These are phyloP conservation scores for Xestia xanthographa DNA, from an alignment of 2,888 invertebrate species.

Conservation along the genomic window DNA sequence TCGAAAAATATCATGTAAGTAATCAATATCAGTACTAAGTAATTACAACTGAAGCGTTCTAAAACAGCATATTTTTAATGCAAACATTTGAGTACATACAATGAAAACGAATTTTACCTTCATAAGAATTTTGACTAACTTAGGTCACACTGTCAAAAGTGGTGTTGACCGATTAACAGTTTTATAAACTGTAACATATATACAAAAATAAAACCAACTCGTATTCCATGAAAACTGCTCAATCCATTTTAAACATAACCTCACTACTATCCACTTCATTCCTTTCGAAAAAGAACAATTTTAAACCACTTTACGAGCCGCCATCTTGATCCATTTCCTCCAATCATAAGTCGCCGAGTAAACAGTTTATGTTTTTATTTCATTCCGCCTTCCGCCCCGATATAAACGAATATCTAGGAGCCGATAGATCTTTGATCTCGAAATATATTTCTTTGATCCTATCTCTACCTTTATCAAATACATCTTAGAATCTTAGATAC, in stretches of 20 bases:
- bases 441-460: constrained; percentile 61
- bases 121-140: no score
- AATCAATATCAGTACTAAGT: no score
- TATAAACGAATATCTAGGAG: constrained; percentile 49
- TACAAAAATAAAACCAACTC: not conserved
- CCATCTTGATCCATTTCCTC: constrained; percentile 59
- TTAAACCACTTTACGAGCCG: constrained; percentile 47
- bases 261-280: constrained; percentile 4
- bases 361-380: constrained; percentile 58
- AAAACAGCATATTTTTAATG: no score
- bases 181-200: no score
- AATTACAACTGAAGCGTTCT: no score
- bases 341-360: constrained; percentile 52
- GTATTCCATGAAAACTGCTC: not conserved
- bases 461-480: constrained; percentile 49
- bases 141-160: no score
- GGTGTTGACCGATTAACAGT: no score
- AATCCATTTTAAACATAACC: constrained; percentile 8
- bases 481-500: constrained; percentile 39
- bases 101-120: no score
- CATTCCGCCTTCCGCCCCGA: constrained; percentile 24
- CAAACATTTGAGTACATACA: no score
- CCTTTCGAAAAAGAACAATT: constrained; percentile 34
- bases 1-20: no score
- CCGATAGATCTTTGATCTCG: constrained; percentile 57